Evolutionary conservation across 2,888 invertebrate species (phyloP).

Genomic region (Calameuta filiformis): DNA sequence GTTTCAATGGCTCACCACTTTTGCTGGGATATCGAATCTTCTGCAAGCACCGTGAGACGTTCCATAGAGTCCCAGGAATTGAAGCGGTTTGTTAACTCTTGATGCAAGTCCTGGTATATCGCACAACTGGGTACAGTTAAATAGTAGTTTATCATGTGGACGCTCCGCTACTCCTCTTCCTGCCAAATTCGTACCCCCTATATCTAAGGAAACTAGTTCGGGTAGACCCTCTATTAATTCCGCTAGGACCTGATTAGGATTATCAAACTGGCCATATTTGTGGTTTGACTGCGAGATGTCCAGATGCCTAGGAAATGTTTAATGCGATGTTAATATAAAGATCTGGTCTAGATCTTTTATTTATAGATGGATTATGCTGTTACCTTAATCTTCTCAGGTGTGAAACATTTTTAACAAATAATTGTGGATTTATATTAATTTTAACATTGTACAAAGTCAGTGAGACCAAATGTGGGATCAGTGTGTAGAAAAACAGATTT

Average conservation of each 20-base stretch:
- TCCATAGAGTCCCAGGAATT: constrained; percentile 92
- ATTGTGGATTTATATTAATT: constrained; percentile 54
- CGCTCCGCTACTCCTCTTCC: constrained; percentile 81
- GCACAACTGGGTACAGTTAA: constrained; percentile 58
- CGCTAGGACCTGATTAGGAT: constrained; percentile 79
- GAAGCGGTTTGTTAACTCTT: constrained; percentile 80
- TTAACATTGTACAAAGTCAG: constrained; percentile 84
- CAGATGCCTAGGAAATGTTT: constrained; percentile 73
- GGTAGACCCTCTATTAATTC: constrained; percentile 81
- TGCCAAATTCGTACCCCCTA: constrained; percentile 95
- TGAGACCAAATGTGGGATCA: constrained; percentile 76
- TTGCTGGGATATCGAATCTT: constrained; percentile 91
- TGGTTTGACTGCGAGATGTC: constrained; percentile 86
- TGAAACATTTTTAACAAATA: constrained; percentile 59
- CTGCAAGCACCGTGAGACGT: constrained; percentile 91
- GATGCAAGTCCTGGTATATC: constrained; percentile 90
- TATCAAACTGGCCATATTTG: constrained; percentile 78
- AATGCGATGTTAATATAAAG: not conserved
- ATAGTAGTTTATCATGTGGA: constrained; percentile 38
- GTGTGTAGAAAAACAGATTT: constrained; percentile 76
- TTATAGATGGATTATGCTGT: constrained; percentile 3
- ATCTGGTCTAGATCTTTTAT: not conserved
- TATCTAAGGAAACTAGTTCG: constrained; percentile 85
- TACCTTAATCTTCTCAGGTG: constrained; percentile 68
- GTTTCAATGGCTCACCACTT: constrained; percentile 71